phyloP scores from a whole-genome alignment of 2,113 vertebrate genomes.

The Oxygymnocypris stewartii region DNA sequence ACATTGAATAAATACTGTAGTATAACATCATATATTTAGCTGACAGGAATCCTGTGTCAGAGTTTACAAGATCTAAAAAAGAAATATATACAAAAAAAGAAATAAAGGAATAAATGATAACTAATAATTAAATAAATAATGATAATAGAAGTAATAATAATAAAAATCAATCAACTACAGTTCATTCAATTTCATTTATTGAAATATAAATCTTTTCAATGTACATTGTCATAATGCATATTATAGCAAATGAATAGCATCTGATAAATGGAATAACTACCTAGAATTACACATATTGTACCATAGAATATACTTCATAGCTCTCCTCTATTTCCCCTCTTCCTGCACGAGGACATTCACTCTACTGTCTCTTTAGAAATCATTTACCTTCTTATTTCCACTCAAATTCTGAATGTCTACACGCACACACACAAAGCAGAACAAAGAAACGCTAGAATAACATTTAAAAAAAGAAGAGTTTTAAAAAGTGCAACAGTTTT shows the following conservation, averaged over 20 bases:
- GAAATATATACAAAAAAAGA: too few relatives aligned
- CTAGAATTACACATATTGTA: conserved; percentile 72
- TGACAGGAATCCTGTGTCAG: too few relatives aligned
- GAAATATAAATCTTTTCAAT: conserved; percentile 84
- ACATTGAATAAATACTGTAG: neutral
- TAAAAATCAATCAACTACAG: too few relatives aligned
- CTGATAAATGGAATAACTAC: conserved; percentile 69
- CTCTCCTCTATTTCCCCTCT: conserved; percentile 51
- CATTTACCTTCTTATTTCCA: conserved; percentile 58
- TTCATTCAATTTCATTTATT: conserved; percentile 79
- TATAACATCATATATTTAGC: neutral
- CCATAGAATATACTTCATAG: conserved; percentile 75
- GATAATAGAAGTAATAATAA: too few relatives aligned
- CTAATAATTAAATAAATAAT: too few relatives aligned
- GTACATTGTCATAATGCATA: conserved; percentile 75
- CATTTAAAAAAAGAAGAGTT: conserved; percentile 34
- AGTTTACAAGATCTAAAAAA: too few relatives aligned
- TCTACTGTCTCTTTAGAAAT: conserved; percentile 73
- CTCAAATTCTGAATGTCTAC: conserved; percentile 50
- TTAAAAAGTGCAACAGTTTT: conserved; percentile 91
- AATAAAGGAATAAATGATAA: too few relatives aligned
- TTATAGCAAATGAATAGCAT: conserved; percentile 69
- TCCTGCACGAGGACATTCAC: conserved; percentile 69
- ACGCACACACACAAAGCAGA: conserved; percentile 50
- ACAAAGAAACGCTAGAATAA: conserved; percentile 32